These are phyloP conservation scores for Drosophila pandora DNA, from an alignment of 1,140 invertebrate genomes.

Conservation along the genomic window DNA sequence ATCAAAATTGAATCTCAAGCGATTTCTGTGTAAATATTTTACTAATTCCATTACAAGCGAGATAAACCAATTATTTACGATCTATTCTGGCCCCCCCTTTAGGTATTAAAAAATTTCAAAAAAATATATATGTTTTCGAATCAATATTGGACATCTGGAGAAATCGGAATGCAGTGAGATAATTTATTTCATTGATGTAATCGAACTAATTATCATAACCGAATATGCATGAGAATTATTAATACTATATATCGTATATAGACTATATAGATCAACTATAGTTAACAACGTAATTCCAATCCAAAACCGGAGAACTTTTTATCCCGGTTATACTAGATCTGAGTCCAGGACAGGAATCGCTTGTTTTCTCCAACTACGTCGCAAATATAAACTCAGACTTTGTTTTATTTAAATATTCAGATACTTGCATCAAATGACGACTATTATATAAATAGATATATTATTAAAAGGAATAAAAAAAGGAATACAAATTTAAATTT, in stretches of 20 bases:
- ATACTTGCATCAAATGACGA: not conserved
- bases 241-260: not conserved
- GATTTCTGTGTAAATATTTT: not conserved
- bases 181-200: constrained; percentile 35
- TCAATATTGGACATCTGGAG: constrained; percentile 20
- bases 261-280: constrained; percentile 3
- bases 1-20: too few relatives aligned
- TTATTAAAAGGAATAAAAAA: not conserved
- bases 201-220: constrained; percentile 15
- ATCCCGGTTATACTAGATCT: constrained; percentile 10
- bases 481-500: not conserved
- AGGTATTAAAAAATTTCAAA: too few relatives aligned
- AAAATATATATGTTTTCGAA: not conserved
- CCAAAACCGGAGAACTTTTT: not conserved
- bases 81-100: too few relatives aligned
- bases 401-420: not conserved
- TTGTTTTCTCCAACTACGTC: constrained; percentile 6
- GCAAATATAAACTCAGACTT: not conserved
- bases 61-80: too few relatives aligned
- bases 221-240: constrained; percentile 26
- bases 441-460: constrained; percentile 1
- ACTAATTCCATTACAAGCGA: too few relatives aligned
- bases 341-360: constrained; percentile 8
- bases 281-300: constrained; percentile 13
- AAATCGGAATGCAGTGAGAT: not conserved